These are phyloP conservation scores for Onychomys arenicola DNA, from an alignment of 2,797 vertebrate species.

Conservation along the genomic window DNA sequence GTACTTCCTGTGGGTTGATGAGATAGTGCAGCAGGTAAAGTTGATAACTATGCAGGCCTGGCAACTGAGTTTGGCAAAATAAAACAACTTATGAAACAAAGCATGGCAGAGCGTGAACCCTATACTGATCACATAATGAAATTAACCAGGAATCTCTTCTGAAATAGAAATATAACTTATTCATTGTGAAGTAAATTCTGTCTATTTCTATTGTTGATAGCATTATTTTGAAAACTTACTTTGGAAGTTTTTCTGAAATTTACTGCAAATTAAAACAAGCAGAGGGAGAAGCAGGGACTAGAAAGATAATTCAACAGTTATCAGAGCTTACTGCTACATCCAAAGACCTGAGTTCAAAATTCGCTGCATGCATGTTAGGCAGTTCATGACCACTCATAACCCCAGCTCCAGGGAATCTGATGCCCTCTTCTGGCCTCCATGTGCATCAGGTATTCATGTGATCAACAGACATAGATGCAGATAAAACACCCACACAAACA, in stretches of 20 bases:
- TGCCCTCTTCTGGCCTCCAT: background rate
- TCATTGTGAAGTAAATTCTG: background rate
- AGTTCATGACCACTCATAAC: background rate
- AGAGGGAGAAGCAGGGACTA: background rate
- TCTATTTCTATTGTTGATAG: background rate
- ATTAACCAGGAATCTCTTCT: background rate
- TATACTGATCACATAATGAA: background rate
- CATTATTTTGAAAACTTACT: background rate
- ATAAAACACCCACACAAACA: background rate
- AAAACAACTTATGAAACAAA: background rate
- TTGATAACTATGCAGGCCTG: background rate
- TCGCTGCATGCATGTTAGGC: background rate
- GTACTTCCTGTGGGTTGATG: background rate
- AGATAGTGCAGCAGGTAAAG: background rate
- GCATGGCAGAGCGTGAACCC: background rate
- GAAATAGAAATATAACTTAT: background rate
- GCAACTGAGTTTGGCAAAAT: background rate
- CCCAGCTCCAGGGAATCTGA: background rate
- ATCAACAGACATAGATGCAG: background rate
- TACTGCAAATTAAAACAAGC: background rate
- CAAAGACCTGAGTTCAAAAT: background rate
- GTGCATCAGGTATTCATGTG: background rate
- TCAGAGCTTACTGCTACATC: background rate
- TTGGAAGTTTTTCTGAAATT: background rate
- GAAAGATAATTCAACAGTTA: background rate